Conservation (phyloP, 2,113 vertebrate genomes). For the Uria aalge region DNA sequence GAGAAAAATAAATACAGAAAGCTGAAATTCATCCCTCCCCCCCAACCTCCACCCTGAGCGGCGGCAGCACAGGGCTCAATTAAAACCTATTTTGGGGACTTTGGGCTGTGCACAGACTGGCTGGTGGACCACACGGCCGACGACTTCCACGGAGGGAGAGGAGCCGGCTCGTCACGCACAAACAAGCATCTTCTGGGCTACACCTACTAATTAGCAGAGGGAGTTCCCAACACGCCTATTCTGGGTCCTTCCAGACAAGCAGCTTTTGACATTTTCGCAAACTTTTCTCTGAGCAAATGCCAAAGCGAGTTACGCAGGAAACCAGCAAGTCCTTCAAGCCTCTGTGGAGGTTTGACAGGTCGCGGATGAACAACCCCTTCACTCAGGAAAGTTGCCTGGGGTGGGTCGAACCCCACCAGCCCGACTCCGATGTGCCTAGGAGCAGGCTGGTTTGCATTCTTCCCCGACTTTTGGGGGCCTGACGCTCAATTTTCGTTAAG, state of each 20-base stretch:
- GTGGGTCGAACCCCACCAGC: neutral
- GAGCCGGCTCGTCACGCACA: neutral
- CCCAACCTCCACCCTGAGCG: accelerated
- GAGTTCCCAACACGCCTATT: conserved; percentile 12
- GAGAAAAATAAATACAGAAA: neutral
- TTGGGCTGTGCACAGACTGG: neutral
- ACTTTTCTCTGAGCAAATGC: neutral
- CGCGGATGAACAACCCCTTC: neutral
- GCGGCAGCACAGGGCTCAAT: neutral
- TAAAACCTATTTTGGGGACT: conserved; percentile 11
- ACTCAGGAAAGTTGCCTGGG: neutral
- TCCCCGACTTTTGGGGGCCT: neutral
- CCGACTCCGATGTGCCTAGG: accelerated
- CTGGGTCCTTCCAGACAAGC: neutral
- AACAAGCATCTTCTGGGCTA: neutral
- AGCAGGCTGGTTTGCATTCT: conserved; percentile 21
- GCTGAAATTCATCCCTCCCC: neutral
- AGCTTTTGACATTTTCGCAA: neutral
- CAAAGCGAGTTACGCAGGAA: neutral
- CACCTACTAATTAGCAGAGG: conserved; percentile 44
- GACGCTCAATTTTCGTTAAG: neutral
- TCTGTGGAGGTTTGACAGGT: neutral
- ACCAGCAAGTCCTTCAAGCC: neutral
- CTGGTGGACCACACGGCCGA: neutral
- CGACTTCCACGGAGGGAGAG: neutral